Evolutionary conservation across 2,888 invertebrate species (phyloP).

Genomic region (Acanthoscelides obtectus): DNA sequence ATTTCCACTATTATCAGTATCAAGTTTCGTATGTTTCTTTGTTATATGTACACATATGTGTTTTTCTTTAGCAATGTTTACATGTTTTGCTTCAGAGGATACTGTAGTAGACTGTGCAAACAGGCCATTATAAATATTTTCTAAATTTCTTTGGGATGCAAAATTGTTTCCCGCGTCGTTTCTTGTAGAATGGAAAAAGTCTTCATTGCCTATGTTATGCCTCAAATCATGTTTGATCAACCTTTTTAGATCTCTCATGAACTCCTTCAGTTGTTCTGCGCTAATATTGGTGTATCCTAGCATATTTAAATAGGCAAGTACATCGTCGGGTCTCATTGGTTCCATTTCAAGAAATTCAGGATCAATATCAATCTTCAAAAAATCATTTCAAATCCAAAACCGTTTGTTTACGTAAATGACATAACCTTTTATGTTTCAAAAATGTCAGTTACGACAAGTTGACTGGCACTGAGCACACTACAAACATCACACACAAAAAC

Average conservation of each 20-base stretch:
- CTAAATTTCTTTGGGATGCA: background rate
- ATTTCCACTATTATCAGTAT: slow-evolving; percentile 25
- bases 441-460: too few relatives aligned
- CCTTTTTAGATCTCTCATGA: slow-evolving; percentile 70
- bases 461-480: too few relatives aligned
- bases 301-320: slow-evolving; percentile 68
- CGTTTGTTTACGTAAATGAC: background rate
- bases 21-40: slow-evolving; percentile 16
- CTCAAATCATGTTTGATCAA: slow-evolving; percentile 57
- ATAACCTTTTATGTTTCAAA: background rate
- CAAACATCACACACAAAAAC: too few relatives aligned
- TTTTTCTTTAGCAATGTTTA: slow-evolving; percentile 25
- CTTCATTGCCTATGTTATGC: slow-evolving; percentile 18
- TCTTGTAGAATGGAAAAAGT: slow-evolving; percentile 2
- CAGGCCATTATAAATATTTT: slow-evolving; percentile 38
- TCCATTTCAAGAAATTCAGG: background rate
- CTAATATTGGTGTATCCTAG: slow-evolving; percentile 73
- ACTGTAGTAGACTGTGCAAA: slow-evolving; percentile 44
- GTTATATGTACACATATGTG: slow-evolving; percentile 35
- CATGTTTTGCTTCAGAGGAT: slow-evolving; percentile 44
- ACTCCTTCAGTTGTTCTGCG: slow-evolving; percentile 69
- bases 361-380: background rate
- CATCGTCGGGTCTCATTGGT: slow-evolving; percentile 63
- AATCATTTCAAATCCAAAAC: background rate
- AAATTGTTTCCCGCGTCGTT: background rate